Conservation (phyloP, 2,888 invertebrate species). For the Epicampocera succincta region DNA sequence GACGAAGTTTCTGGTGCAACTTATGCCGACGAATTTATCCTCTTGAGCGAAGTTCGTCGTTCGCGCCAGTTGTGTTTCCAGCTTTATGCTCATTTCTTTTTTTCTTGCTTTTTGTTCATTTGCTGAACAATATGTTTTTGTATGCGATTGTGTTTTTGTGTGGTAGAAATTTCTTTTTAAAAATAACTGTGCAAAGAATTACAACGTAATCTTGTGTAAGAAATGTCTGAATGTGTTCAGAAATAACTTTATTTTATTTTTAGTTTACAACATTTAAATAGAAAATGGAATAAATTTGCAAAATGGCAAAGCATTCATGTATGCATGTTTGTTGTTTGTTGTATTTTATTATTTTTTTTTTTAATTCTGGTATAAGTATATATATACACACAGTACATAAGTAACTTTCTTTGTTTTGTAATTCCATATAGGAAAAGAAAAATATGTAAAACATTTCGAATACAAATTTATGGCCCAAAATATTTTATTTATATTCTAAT, state of each 20-base stretch:
- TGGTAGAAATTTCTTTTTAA: not conserved
- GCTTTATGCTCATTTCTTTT: not conserved
- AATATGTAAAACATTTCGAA: too few relatives aligned
- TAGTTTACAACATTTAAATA: constrained; percentile 27
- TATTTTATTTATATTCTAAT: too few relatives aligned
- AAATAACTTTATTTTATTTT: not conserved
- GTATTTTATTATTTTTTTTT: constrained; percentile 27
- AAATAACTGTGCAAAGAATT: constrained; percentile 34
- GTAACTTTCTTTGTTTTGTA: too few relatives aligned
- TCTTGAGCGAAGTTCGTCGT: too few relatives aligned
- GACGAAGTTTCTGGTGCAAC: too few relatives aligned
- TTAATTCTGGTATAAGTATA: constrained; percentile 6
- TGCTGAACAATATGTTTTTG: not conserved
- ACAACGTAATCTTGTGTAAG: constrained; percentile 54
- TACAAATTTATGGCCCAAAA: too few relatives aligned
- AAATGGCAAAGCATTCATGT: constrained; percentile 58
- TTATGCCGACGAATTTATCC: too few relatives aligned
- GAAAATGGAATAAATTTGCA: constrained; percentile 56
- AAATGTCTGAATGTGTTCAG: constrained; percentile 27
- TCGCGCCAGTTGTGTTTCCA: too few relatives aligned
- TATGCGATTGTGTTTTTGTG: not conserved
- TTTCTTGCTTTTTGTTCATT: not conserved
- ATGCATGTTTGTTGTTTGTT: constrained; percentile 12
- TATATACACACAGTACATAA: too few relatives aligned
- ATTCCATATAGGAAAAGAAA: too few relatives aligned